Percentiles rank a stretch among this genome's conserved stretches.
phyloP scores from a whole-genome alignment of 2,888 invertebrate genomes.

The Apotomis turbidana region DNA sequence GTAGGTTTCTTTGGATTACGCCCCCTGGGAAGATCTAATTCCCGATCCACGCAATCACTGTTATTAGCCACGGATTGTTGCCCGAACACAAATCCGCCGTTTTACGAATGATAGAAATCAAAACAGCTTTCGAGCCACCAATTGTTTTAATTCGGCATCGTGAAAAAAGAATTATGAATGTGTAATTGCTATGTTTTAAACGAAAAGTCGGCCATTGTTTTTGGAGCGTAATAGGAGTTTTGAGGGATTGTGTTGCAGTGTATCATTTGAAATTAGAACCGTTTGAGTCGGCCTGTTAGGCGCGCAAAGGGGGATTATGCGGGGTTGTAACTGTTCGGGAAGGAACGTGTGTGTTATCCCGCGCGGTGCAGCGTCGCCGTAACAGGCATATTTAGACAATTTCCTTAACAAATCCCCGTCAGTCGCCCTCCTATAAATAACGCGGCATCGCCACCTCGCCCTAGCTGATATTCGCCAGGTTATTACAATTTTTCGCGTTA shows the following conservation, averaged over 20 bases:
- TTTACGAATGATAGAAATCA: constrained; percentile 66
- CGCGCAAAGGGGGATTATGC: constrained; percentile 6
- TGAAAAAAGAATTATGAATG: constrained; percentile 75
- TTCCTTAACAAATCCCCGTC: constrained; percentile 72
- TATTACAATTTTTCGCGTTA: constrained; percentile 84
- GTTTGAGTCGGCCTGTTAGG: constrained; percentile 3
- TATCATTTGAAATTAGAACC: constrained; percentile 32
- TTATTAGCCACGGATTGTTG: constrained; percentile 58
- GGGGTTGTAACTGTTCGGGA: constrained; percentile 18
- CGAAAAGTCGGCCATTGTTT: constrained; percentile 68
- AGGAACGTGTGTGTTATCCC: constrained; percentile 35
- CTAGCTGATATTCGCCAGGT: constrained; percentile 73
- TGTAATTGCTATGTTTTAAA: constrained; percentile 72
- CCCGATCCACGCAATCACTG: constrained; percentile 66
- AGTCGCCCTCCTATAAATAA: constrained; percentile 69
- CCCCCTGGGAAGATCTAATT: constrained; percentile 62
- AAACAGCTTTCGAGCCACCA: constrained; percentile 61
- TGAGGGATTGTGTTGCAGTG: constrained; percentile 44
- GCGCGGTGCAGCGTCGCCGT: constrained; percentile 46
- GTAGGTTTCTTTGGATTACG: constrained; percentile 66
- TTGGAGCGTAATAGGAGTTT: constrained; percentile 62
- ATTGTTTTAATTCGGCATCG: constrained; percentile 75
- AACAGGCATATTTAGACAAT: constrained; percentile 78
- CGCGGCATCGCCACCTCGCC: constrained; percentile 63
- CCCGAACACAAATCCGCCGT: constrained; percentile 53